Evolutionary conservation across 2,797 vertebrate genomes (phyloP), one percentile per base, ranked within the genome.

Genomic region (Onychomys leucogaster): DNA sequence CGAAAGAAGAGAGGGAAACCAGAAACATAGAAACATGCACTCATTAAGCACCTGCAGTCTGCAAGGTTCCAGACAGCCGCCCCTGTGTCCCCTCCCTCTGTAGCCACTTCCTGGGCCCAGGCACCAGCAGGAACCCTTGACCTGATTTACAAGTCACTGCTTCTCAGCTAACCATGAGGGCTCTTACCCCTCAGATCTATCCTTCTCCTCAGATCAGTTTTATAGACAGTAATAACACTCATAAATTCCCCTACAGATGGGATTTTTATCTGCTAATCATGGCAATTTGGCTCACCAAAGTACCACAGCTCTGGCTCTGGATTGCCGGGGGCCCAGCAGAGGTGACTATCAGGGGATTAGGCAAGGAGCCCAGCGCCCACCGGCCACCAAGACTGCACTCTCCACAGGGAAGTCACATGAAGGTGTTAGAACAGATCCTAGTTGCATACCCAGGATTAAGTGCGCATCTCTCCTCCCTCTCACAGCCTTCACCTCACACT

Each of bases 221-320:
- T 90, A 85, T 92, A 85, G 93, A 97, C 2, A 2, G 96, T 85
- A 97, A 97, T 98, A 98, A 98, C 83, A 97, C 98, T 97, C 2
- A 0, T 95, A 94, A 98, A 98, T 94, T 98, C 97, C 96, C 97
- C 98, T 94, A 94, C 98, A 98, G 98, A 98, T 98, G 98, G 98
- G 95, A 97, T 97, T 98, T 98, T 98, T 96, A 98, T 85, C 37
- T 78, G 63, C 73, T 78, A 78, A 91, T 86, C 71, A 71, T 12
- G 81, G 52, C 34, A 71, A 83, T 67, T 41, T 49, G 81, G 84
- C 61, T 91, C 5, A 2, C 41, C 2, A 3, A 75, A 41, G 37
- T 37, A 77, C 52, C 1, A 78, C 3, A 34, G 59, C 89, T 88
- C 0, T 0, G 13, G 82, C n/a, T 73, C 77, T 93, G 1, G 61